These are phyloP conservation scores for Charina bottae DNA, from an alignment of 2,113 vertebrate species.

Conservation along the genomic window DNA sequence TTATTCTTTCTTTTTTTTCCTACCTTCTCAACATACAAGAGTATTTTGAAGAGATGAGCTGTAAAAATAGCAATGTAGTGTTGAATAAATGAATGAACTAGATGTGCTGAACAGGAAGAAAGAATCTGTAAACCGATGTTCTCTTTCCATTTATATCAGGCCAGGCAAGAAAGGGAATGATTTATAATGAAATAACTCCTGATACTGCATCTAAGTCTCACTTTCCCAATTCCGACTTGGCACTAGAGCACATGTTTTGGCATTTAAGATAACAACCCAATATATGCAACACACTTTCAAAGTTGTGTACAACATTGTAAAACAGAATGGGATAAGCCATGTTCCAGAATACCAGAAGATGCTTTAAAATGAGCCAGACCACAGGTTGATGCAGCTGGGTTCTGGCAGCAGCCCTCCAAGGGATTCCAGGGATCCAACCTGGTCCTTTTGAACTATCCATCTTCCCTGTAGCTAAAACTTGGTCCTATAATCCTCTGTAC, in stretches of 20 bases:
- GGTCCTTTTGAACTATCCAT: not conserved
- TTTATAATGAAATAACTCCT: not conserved
- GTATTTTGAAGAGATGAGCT: not conserved
- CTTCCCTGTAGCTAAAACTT: not conserved
- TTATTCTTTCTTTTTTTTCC: constrained; percentile 17
- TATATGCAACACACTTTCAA: not conserved
- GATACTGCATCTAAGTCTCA: not conserved
- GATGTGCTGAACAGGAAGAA: not conserved
- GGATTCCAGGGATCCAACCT: not conserved
- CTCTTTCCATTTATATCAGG: not conserved
- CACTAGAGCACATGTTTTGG: no score
- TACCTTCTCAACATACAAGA: not conserved
- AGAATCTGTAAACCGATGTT: not conserved
- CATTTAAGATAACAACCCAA: not conserved
- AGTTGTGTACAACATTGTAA: not conserved
- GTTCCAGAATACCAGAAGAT: not conserved
- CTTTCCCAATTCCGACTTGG: no score
- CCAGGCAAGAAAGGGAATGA: not conserved
- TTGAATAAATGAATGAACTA: not conserved
- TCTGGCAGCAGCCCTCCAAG: not conserved
- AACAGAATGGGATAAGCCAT: not conserved
- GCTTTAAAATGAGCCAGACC: not conserved
- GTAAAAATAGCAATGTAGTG: not conserved
- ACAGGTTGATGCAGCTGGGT: not conserved
- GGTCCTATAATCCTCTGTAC: not conserved